These are phyloP conservation scores for Allolobophora icterica DNA, from an alignment of 2,888 invertebrate genomes.

Conservation along the genomic window DNA sequence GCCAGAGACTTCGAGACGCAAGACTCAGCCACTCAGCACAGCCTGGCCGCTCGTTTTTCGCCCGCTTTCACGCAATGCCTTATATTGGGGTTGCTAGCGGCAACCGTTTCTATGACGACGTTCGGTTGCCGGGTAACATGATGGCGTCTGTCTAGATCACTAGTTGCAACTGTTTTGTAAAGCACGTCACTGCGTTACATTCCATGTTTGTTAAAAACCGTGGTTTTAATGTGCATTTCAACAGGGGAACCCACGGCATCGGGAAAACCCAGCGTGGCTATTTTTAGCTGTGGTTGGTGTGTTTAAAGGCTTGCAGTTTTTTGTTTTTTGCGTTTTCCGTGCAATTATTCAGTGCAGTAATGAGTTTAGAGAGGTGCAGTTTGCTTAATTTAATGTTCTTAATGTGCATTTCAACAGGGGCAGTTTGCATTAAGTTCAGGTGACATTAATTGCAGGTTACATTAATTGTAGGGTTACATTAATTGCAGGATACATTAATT, in stretches of 20 bases:
- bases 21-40: not conserved
- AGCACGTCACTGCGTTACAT: not conserved
- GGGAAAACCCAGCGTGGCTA: not conserved
- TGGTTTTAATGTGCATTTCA: not conserved
- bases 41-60: not conserved
- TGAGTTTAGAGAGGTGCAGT: not conserved
- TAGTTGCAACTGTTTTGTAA: not conserved
- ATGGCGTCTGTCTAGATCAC: not conserved
- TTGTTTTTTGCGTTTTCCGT: not conserved
- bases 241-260: not conserved
- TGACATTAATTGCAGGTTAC: too few relatives aligned
- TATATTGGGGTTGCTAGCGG: conserved; percentile 10
- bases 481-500: too few relatives aligned
- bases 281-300: not conserved
- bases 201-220: not conserved
- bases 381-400: too few relatives aligned
- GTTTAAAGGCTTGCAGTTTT: not conserved
- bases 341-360: not conserved
- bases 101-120: not conserved
- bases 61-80: not conserved
- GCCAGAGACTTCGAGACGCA: not conserved
- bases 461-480: too few relatives aligned
- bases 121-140: not conserved
- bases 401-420: too few relatives aligned
- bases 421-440: too few relatives aligned